Evolutionary conservation across 2,888 invertebrate genomes (phyloP), one percentile per base, ranked within the genome.

Genomic region (Ethmia dodecea): DNA sequence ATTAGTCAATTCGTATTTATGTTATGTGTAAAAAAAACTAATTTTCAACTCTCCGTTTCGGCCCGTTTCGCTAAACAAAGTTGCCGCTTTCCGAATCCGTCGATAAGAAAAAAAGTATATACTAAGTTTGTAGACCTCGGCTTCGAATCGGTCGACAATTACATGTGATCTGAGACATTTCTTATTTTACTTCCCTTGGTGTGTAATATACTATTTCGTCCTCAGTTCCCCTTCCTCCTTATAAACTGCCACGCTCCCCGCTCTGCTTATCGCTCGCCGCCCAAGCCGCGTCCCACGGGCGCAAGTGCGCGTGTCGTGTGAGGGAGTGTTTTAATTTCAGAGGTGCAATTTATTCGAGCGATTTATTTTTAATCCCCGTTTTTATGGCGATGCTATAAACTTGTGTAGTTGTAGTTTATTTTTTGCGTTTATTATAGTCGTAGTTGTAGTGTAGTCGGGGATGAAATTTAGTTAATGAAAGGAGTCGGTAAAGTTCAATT

Each of bases 281-380:
- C 51, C 25, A 27, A 28, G 15, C 43, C 50, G 31, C 14, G 20
- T 29, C 13, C 31, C 14, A 54, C 61, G 55, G 61, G 61, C 62
- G 57, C 64, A 65, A 68, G 72, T 67, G 73, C 80, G 80, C 78
- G 78, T 79, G 77, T 75, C 76, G 77, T 61, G 67, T 65, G 81
- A 80, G 81, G 79, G 84, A 75, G 79, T 72, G 77, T 81, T 86
- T 83, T 83, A 84, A 83, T 84, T 86, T 86, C 80, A 81, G 80
- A 81, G 81, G 80, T 83, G 79, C 83, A 83, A 83, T 86, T 84
- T 84, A 84, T 81, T 84, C 84, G 79, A 83, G 83, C 84, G 81
- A 86, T 86, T 86, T 83, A 84, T 83, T 86, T 84, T 86, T 86
- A 84, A 86, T 86, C 81, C 84, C 71, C 80, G 78, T 83, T 84